A percentile compares a stretch with the other conserved stretches of the same genome.
Conservation (phyloP, 1,140 invertebrate species). For the Meloidogyne hapla region DNA sequence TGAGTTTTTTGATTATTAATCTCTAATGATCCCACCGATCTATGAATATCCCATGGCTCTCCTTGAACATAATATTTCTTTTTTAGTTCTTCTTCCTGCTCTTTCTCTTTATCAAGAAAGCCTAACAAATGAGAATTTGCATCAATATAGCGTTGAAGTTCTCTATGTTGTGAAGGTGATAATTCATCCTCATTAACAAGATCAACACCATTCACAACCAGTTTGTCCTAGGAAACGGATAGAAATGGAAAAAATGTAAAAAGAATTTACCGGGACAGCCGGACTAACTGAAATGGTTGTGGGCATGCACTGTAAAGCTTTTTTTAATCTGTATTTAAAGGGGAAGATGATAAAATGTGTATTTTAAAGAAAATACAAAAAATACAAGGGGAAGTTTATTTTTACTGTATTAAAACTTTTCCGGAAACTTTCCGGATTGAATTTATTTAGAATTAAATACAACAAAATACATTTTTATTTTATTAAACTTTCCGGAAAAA, state of each 20-base stretch:
- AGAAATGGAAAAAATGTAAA: background rate
- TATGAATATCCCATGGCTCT: background rate
- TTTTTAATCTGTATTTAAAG: background rate
- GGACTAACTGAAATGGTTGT: constrained; percentile 43
- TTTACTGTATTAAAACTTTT: too few relatives aligned
- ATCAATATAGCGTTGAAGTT: constrained; percentile 41
- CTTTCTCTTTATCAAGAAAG: constrained; percentile 45
- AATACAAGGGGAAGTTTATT: too few relatives aligned
- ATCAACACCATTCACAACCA: constrained; percentile 51
- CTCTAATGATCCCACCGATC: background rate
- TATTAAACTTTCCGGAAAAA: too few relatives aligned
- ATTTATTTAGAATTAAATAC: too few relatives aligned
- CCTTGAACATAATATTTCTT: background rate
- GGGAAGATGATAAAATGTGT: too few relatives aligned
- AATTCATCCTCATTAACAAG: constrained; percentile 42
- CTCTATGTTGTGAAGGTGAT: constrained; percentile 46
- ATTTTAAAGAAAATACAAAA: too few relatives aligned
- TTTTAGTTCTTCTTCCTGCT: background rate
- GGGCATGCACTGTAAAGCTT: constrained; percentile 31
- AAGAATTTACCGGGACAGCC: constrained; percentile 46
- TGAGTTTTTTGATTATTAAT: too few relatives aligned
- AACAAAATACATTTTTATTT: too few relatives aligned
- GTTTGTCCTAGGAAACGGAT: constrained; percentile 53
- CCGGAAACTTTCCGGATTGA: too few relatives aligned
- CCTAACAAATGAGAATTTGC: constrained; percentile 44